Base-by-base conservation (phyloP, 2,888 invertebrate genomes). In the Brachypterus glaber region DNA sequence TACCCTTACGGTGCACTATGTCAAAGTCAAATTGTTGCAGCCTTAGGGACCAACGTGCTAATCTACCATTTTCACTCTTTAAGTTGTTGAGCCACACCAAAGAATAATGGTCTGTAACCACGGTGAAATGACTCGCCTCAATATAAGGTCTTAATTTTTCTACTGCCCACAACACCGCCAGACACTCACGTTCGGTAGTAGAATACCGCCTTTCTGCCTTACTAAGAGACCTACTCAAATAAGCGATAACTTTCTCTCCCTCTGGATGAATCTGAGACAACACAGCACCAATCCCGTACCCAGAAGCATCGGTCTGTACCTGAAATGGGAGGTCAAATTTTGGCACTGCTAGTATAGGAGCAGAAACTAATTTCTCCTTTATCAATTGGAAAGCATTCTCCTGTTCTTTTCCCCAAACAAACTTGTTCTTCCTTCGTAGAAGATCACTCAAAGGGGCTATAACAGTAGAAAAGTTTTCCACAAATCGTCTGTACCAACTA, bases 1-100 rank as follows among this genome's bases (percentile, higher is more conserved):
- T 45, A 1, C 44, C 47, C 26, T 45, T 46, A 1, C 48, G 41
- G 25, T 48, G 48, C 2, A 39, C 37, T 9, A 46, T 40, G 2
- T 27, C 40, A 24, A 46, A 46, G 21, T 48, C 39, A 33, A 40
- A 39, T 17, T 43, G 43, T 14, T 47, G 41, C 12, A 43, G 24
- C 3, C 33, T 21, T 2, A 44, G 24, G 2, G 35, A 30, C 46
- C 47, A 50, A 9, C 42, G 17, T 1, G 44, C 41, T 4, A 47
- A 27, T 18, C 41, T 31, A 15, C 50, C 44, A 17, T 37, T 33
- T 11, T 40, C 35, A 17, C 35, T 40, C 12, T 35, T 34, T 1
- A 43, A 30, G 17, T 15, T 38, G 13, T 27, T 15, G 11, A 35
- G 3, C 25, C 15, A 33, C n/a, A 25, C 25, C 2, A 39, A 12